Evolutionary conservation across 2,888 invertebrate genomes (phyloP).

Genomic region (Monochamus alternatus): DNA sequence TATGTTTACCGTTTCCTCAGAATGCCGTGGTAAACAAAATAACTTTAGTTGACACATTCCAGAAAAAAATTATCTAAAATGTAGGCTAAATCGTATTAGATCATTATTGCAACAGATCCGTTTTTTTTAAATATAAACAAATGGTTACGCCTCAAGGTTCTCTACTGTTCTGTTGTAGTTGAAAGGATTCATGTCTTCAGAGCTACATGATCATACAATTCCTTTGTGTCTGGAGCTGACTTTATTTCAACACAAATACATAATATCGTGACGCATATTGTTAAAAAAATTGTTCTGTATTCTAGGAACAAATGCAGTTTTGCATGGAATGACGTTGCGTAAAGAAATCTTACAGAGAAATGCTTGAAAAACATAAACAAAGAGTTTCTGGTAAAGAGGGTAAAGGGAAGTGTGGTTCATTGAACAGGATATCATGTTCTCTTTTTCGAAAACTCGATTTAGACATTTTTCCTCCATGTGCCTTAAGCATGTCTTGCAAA

Average conservation of each 20-base stretch:
- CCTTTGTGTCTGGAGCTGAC: not conserved
- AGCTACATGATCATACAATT: not conserved
- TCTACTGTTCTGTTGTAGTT: not conserved
- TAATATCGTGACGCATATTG: not conserved
- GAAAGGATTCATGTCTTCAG: not conserved
- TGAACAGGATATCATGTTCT: no score
- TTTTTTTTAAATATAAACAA: not conserved
- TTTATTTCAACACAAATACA: not conserved
- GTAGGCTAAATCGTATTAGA: not conserved
- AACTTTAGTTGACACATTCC: not conserved
- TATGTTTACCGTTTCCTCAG: no score
- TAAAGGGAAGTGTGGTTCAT: no score
- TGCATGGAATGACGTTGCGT: not conserved
- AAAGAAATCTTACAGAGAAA: not conserved
- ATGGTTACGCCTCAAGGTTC: not conserved
- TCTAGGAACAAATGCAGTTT: not conserved
- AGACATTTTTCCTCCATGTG: no score
- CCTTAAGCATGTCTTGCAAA: no score
- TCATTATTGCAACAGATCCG: not conserved
- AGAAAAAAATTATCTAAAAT: not conserved
- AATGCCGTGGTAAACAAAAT: no score
- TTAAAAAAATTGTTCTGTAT: not conserved
- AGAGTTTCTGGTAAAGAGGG: no score
- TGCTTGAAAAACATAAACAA: no score
- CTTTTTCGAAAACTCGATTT: no score